phyloP scores from a whole-genome alignment of 2,113 vertebrate species.

The Eurystomus gularis region DNA sequence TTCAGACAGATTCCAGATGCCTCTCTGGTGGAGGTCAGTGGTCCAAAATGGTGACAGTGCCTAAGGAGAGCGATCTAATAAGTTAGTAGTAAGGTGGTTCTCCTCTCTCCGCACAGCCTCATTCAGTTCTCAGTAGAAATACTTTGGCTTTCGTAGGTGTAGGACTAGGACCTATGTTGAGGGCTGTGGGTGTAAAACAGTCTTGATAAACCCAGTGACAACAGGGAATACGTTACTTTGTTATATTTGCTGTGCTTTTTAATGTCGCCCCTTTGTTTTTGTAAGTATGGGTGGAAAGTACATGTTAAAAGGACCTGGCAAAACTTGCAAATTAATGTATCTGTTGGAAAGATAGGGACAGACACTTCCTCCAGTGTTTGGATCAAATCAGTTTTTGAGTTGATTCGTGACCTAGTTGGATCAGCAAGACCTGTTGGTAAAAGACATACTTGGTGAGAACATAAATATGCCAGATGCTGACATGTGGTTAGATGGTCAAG shows the following conservation, averaged over 20 bases:
- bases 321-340: background rate
- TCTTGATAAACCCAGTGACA: background rate
- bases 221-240: fast-evolving
- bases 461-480: background rate
- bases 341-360: background rate
- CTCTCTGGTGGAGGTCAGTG: background rate
- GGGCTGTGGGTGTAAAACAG: background rate
- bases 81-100: background rate
- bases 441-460: background rate
- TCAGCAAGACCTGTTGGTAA: background rate
- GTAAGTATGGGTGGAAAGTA: background rate
- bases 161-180: background rate
- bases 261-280: background rate
- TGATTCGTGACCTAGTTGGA: background rate
- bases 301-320: background rate
- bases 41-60: background rate
- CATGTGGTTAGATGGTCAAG: background rate
- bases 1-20: background rate
- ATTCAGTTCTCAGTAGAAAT: background rate
- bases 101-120: background rate
- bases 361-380: background rate
- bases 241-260: background rate
- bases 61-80: background rate
- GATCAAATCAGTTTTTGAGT: background rate
- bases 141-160: background rate